Evolutionary conservation across 2,797 vertebrate species (phyloP).

Genomic region (Channallabes apus): DNA sequence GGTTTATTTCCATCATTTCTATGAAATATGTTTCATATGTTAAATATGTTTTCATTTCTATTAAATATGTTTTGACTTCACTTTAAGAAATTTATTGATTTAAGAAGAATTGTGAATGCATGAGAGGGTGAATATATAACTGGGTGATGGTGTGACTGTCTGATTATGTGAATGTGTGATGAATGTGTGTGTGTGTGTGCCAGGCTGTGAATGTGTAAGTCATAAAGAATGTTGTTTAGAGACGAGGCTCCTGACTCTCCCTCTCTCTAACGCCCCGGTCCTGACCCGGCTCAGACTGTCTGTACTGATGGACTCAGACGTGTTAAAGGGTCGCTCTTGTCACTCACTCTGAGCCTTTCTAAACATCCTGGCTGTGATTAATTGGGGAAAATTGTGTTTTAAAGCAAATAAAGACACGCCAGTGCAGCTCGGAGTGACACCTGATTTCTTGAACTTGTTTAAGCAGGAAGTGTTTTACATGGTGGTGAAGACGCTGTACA

Average conservation of each 20-base stretch:
- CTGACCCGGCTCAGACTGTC: not conserved
- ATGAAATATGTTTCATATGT: too few species aligned
- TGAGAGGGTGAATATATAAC: not conserved
- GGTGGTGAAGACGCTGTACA: constrained; percentile 84
- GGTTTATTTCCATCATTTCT: not conserved
- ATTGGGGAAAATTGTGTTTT: not conserved
- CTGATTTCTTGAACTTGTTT: not conserved
- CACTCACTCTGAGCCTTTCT: not conserved
- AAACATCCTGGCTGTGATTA: not conserved
- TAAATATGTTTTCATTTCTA: too few species aligned
- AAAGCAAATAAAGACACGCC: not conserved
- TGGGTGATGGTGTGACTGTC: too few species aligned
- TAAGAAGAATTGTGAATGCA: not conserved
- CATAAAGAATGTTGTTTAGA: constrained; percentile 71
- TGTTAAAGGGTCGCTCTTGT: not conserved
- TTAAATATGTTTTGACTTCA: not conserved
- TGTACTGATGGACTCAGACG: not conserved
- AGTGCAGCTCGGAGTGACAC: not conserved
- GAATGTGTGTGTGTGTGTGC: constrained; percentile 12
- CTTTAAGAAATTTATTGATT: not conserved
- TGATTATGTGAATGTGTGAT: not conserved
- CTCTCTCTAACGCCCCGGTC: constrained; percentile 11
- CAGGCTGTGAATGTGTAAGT: constrained; percentile 60
- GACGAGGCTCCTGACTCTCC: constrained; percentile 54
- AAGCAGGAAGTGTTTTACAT: constrained; percentile 84